Percentiles rank a stretch among this genome's conserved stretches.
These are phyloP conservation scores for Echinarachnius parma DNA, from an alignment of 53 echinoderm and acorn worm species.

Conservation along the genomic window DNA sequence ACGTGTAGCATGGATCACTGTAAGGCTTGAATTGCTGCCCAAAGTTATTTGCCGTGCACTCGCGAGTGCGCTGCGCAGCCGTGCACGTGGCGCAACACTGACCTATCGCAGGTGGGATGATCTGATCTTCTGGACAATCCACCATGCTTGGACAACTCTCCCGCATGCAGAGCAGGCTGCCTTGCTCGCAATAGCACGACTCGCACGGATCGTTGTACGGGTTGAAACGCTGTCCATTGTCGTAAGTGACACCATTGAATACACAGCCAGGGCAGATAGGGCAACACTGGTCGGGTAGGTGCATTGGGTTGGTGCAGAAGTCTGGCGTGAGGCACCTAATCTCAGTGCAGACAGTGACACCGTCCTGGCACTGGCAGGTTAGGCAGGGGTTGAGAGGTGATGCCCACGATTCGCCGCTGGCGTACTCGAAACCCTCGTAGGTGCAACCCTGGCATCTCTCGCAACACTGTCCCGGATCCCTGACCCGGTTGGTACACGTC, in stretches of 20 bases:
- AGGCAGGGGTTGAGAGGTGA: slow-evolving; percentile 82
- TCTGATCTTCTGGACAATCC: slow-evolving; percentile 67
- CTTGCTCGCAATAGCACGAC: slow-evolving; percentile 36
- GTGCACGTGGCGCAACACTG: slow-evolving; percentile 89
- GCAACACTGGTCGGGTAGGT: slow-evolving; percentile 83
- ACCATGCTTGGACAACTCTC: slow-evolving; percentile 64
- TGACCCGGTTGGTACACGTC: slow-evolving; percentile 59
- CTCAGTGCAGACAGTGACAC: slow-evolving; percentile 86
- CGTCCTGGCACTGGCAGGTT: slow-evolving; percentile 94
- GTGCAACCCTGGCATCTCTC: slow-evolving; percentile 94
- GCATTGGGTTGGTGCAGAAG: slow-evolving; percentile 80
- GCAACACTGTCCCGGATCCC: slow-evolving; percentile 88
- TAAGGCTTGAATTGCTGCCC: slow-evolving; percentile 71
- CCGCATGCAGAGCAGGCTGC: slow-evolving; percentile 77
- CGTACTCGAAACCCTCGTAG: slow-evolving; percentile 88
- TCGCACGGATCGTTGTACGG: slow-evolving; percentile 93
- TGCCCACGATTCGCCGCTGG: slow-evolving; percentile 81
- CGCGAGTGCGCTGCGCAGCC: slow-evolving; percentile 49
- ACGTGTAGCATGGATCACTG: slow-evolving; percentile 85
- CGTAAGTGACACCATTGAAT: slow-evolving; percentile 84
- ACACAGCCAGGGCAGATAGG: slow-evolving; percentile 93
- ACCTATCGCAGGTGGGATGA: slow-evolving; percentile 65
- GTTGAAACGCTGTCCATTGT: slow-evolving; percentile 75
- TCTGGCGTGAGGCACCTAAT: slow-evolving; percentile 85
- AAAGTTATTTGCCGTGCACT: slow-evolving; percentile 58